These are phyloP conservation scores for Choristoneura fumiferana DNA, from an alignment of 1,140 invertebrate genomes.

Conservation along the genomic window DNA sequence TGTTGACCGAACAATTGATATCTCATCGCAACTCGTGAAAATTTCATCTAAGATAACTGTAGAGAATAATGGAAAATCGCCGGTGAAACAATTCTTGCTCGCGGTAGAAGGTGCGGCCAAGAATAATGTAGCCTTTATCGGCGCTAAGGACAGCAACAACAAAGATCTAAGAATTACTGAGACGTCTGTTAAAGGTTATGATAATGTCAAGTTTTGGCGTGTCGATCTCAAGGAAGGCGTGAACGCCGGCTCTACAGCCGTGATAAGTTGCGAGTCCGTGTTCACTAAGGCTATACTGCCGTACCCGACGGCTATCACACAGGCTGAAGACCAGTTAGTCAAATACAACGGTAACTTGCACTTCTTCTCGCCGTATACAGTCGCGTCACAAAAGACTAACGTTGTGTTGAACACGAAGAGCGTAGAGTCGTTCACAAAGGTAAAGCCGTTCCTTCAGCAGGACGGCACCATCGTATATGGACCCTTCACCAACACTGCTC, in stretches of 20 bases:
- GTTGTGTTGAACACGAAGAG: slow-evolving; percentile 88
- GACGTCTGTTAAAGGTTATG: slow-evolving; percentile 76
- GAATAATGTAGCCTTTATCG: slow-evolving; percentile 86
- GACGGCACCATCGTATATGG: slow-evolving; percentile 93
- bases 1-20: slow-evolving; percentile 91
- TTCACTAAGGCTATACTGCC: slow-evolving; percentile 87
- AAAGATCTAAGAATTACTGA: slow-evolving; percentile 81
- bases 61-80: slow-evolving; percentile 88
- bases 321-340: slow-evolving; percentile 96
- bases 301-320: slow-evolving; percentile 92
- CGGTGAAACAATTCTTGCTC: slow-evolving; percentile 85
- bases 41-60: slow-evolving; percentile 87
- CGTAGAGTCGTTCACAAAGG: slow-evolving; percentile 92
- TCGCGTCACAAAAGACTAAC: slow-evolving; percentile 88
- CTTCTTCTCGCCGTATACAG: slow-evolving; percentile 90
- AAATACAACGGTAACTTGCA: slow-evolving; percentile 92
- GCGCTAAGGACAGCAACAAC: slow-evolving; percentile 83
- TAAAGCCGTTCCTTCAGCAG: slow-evolving; percentile 89
- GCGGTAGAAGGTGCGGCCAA: slow-evolving; percentile 83
- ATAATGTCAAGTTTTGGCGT: slow-evolving; percentile 79
- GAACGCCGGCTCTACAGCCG: slow-evolving; percentile 79
- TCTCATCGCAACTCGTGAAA: slow-evolving; percentile 93
- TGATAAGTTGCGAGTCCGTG: slow-evolving; percentile 86
- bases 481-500: slow-evolving; percentile 87
- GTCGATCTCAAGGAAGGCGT: slow-evolving; percentile 83